Conservation (phyloP, 2,797 vertebrate genomes). For the Sciurus carolinensis region DNA sequence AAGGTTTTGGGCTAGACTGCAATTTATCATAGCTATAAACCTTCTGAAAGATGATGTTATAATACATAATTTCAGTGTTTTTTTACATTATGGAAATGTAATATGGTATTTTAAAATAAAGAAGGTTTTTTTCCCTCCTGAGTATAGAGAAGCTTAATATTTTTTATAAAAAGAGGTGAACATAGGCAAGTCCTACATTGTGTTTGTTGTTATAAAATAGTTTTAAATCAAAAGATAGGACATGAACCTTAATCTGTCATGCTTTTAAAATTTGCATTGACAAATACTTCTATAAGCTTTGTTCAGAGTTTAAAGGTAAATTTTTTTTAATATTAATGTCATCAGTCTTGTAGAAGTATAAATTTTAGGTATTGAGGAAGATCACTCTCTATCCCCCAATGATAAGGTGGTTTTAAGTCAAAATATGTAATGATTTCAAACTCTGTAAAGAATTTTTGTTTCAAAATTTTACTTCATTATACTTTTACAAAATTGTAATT, state of each 20-base stretch:
- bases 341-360: not conserved
- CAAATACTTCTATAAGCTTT: not conserved
- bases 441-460: slow-evolving; percentile 30
- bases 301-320: not conserved
- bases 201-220: slow-evolving; percentile 33
- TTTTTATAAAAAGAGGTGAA: not conserved
- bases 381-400: not conserved
- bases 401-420: not conserved
- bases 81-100: not conserved
- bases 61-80: not conserved
- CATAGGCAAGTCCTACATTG: not conserved
- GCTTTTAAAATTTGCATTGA: slow-evolving; percentile 9
- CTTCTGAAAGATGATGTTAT: not conserved
- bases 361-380: not conserved
- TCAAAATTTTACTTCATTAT: slow-evolving; percentile 36
- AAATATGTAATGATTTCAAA: not conserved
- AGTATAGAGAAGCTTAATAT: not conserved
- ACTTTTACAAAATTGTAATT: not conserved
- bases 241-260: not conserved
- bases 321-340: not conserved
- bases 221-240: slow-evolving; percentile 17
- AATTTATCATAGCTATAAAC: slow-evolving; percentile 5
- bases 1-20: not conserved
- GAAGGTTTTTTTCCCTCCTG: not conserved
- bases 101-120: not conserved